phyloP scores from a whole-genome alignment of 2,113 vertebrate species.

The Eclectus roratus region DNA sequence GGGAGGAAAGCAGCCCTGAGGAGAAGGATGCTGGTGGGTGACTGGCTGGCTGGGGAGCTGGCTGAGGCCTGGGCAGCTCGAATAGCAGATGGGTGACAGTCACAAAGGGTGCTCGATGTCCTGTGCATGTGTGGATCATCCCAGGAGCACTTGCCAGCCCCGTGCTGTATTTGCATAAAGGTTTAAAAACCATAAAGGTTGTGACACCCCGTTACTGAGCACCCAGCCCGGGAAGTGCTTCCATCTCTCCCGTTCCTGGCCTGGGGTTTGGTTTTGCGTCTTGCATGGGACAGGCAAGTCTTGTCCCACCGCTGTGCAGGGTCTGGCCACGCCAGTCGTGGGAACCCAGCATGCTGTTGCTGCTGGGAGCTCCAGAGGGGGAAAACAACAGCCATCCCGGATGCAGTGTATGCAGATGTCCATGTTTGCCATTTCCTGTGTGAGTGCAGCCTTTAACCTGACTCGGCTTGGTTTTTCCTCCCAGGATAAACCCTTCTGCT shows the following conservation, averaged over 20 bases:
- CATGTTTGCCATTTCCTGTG: not conserved
- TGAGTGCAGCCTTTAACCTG: not conserved
- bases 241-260: not conserved
- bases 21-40: not conserved
- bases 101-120: not conserved
- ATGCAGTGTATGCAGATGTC: not conserved
- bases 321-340: not conserved
- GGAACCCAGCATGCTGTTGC: not conserved
- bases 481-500: not conserved
- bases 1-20: not conserved
- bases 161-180: not conserved
- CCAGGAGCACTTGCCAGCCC: not conserved
- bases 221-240: not conserved
- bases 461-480: not conserved
- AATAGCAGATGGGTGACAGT: not conserved
- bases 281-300: not conserved
- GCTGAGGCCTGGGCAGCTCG: not conserved
- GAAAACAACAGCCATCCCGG: not conserved
- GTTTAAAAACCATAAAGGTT: not conserved
- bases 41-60: not conserved
- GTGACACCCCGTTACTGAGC: not conserved
- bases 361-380: not conserved
- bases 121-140: fast-evolving
- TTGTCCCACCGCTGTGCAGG: fast-evolving
- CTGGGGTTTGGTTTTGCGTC: not conserved